Base-by-base conservation (phyloP, 2,888 invertebrate species). In the Dascillus cervinus region DNA sequence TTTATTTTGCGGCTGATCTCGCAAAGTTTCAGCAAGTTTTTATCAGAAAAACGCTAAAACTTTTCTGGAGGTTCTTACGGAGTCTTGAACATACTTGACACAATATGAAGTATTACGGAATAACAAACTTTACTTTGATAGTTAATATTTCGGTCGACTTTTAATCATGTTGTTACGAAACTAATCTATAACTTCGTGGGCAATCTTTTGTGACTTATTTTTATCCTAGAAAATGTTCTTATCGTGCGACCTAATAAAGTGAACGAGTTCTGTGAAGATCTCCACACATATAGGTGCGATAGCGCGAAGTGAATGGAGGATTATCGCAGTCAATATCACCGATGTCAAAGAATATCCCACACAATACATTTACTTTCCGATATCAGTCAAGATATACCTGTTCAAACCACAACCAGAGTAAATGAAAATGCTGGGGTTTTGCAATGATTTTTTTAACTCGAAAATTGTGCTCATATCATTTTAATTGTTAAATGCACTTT, bases 291-390 rank as follows among this genome's bases (percentile, higher is more conserved):
- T 31, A 40, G 24, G 26, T 20, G 20, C 30, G 38, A 39, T 38
- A 43, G 36, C 32, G 36, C 32, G n/a, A n/a, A 32, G 33, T 38
- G 37, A 43, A 39, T 32, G 34, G 27, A 38, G 39, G 37, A 43
- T 43, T 41, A 43, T 43, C 43, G 32, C 36, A 41, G 39, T 41
- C 43, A 41, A 43, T 43, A 43, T 43, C 41, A 34, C 43, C 43
- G 37, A 43, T 43, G 39, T 43, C 41, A 34, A 31, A 30, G 41
- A 30, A 34, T 34, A 41, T 37, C 34, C 32, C 32, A 32, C 32
- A 37, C 41, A 41, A 41, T 41, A 34, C 34, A 37, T 34, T 41
- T 32, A 30, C 24, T 33, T 29, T 13, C 10, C 13, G 40, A 40
- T 40, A 41, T 41, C 29, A 15, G 22, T 19, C 26, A 14, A 22